These are phyloP conservation scores for Rana temporaria DNA, from an alignment of 2,113 vertebrate species.

Conservation along the genomic window DNA sequence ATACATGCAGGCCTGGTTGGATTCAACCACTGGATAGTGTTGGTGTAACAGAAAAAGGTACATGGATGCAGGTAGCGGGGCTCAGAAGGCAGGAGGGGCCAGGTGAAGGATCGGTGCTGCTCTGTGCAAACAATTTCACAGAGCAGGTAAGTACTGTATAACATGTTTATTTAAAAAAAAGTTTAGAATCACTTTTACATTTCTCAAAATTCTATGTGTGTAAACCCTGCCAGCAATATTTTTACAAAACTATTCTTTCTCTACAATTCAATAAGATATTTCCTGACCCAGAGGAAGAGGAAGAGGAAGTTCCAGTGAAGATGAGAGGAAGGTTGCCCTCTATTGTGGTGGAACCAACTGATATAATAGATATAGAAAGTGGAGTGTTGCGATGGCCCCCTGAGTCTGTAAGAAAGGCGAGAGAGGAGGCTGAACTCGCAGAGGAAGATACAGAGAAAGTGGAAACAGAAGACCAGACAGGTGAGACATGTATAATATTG, in stretches of 20 bases:
- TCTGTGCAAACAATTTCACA: no score
- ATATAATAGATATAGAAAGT: conserved; percentile 80
- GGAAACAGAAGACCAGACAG: conserved; percentile 50
- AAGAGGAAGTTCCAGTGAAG: conserved; percentile 58
- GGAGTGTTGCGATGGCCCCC: conserved; percentile 83
- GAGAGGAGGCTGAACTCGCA: conserved; percentile 69
- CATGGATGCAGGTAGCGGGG: no score
- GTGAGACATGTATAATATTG: background rate
- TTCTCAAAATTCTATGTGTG: no score
- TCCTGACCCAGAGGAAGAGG: conserved; percentile 73
- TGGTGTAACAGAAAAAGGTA: no score
- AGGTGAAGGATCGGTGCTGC: no score
- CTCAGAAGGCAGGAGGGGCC: no score
- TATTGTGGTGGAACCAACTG: conserved; percentile 81
- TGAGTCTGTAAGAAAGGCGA: conserved; percentile 66
- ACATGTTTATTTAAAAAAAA: no score
- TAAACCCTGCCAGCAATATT: no score
- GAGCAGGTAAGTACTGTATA: no score
- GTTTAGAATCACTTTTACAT: no score
- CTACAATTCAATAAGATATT: conserved; percentile 77
- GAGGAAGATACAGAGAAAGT: conserved; percentile 65
- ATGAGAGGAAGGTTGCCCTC: conserved; percentile 78
- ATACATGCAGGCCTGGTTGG: no score
- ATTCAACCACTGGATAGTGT: no score
- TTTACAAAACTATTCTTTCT: background rate